A percentile compares a stretch with the other conserved stretches of the same genome.
Conservation (phyloP, 2,888 invertebrate genomes). For the Agonopterix heracliana region DNA sequence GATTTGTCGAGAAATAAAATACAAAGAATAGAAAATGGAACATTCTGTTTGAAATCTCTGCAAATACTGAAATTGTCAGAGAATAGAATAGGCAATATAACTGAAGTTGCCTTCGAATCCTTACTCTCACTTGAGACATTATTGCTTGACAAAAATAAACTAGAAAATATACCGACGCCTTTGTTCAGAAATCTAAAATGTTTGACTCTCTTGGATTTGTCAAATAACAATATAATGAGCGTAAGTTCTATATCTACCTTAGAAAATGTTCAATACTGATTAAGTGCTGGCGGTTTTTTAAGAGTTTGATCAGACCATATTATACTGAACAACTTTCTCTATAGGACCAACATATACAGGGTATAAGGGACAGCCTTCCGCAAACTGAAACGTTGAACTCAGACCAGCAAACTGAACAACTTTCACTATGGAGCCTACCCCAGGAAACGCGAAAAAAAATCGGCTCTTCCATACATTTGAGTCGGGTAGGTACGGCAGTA, state of each 20-base stretch:
- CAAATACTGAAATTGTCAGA: conserved; percentile 81
- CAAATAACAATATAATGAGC: conserved; percentile 69
- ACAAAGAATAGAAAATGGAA: conserved; percentile 72
- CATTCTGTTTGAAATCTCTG: conserved; percentile 76
- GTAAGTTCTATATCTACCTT: conserved; percentile 39
- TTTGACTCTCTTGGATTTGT: conserved; percentile 71
- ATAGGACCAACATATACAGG: too few species aligned
- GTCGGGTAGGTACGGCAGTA: too few species aligned
- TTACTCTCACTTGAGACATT: conserved; percentile 71
- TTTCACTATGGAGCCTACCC: too few species aligned
- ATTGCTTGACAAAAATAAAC: conserved; percentile 72
- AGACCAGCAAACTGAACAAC: too few species aligned
- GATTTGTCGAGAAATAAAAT: conserved; percentile 83
- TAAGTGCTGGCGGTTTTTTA: too few species aligned
- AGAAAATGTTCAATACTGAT: too few species aligned
- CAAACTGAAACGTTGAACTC: too few species aligned
- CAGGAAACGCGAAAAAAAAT: too few species aligned
- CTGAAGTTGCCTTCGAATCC: conserved; percentile 72
- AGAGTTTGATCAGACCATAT: too few species aligned
- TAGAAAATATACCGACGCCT: conserved; percentile 60
- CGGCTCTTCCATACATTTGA: too few species aligned
- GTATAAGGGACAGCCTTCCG: too few species aligned
- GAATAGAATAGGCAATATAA: conserved; percentile 79
- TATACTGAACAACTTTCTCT: too few species aligned
- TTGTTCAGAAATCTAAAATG: conserved; percentile 68